phyloP scores from a whole-genome alignment of 2,113 vertebrate genomes.

The Mixornis gularis region DNA sequence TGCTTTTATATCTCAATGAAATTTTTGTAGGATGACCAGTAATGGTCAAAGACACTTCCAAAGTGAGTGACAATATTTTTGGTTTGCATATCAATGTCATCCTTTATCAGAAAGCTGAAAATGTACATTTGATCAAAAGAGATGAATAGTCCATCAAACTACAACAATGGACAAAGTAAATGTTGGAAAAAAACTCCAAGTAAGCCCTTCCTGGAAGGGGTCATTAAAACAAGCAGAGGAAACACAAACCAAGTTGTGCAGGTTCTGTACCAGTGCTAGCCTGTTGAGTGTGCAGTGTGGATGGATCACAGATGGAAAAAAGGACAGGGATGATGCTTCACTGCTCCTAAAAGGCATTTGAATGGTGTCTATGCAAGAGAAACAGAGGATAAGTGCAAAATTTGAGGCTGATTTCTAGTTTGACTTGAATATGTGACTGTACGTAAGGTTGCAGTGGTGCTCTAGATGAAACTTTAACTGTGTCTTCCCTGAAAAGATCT shows the following conservation, averaged over 20 bases:
- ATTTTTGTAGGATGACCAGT: not conserved
- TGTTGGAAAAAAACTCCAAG: rapidly evolving
- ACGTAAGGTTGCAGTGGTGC: not conserved
- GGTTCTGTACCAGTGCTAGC: not conserved
- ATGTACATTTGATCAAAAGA: not conserved
- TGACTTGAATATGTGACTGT: not conserved
- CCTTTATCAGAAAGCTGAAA: not conserved
- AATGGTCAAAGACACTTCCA: not conserved
- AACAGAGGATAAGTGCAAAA: not conserved
- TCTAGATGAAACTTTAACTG: not conserved
- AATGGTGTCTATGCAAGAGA: not conserved
- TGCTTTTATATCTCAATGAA: not conserved
- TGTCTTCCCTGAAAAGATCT: not conserved
- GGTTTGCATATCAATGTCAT: not conserved
- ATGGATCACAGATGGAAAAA: not conserved
- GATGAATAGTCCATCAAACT: not conserved
- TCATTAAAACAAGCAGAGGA: not conserved
- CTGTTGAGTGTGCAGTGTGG: not conserved
- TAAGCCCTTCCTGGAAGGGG: not conserved
- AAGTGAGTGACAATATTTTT: not conserved
- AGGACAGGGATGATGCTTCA: not conserved
- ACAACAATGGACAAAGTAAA: not conserved
- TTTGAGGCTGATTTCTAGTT: not conserved
- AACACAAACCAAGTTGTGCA: not conserved
- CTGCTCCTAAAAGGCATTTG: not conserved